A percentile compares a stretch with the other conserved stretches of the same genome.
Evolutionary conservation across 2,113 vertebrate genomes (phyloP).

Genomic region (Phylloscopus trochiloides): DNA sequence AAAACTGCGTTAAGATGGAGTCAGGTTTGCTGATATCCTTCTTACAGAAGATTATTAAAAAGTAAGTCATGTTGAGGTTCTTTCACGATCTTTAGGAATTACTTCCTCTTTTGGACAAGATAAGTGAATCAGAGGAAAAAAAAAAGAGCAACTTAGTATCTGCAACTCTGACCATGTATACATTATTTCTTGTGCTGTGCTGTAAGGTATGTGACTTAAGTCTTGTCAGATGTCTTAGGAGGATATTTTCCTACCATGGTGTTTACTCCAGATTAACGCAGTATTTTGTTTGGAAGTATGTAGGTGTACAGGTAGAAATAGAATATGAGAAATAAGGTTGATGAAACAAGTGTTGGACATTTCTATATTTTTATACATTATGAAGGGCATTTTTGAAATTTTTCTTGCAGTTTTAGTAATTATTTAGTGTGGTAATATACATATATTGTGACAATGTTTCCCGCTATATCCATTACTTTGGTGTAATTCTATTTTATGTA

Average conservation of each 20-base stretch:
- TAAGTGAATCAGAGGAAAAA: background rate
- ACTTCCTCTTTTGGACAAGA: conserved; percentile 7
- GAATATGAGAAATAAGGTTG: background rate
- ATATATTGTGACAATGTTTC: conserved; percentile 31
- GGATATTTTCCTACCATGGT: background rate
- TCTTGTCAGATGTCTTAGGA: background rate
- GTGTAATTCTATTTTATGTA: conserved; percentile 61
- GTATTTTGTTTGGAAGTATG: conserved; percentile 59
- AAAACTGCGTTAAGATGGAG: conserved; percentile 59
- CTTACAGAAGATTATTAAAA: background rate
- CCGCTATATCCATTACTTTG: conserved; percentile 23
- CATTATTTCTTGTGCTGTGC: background rate
- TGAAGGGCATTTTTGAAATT: conserved; percentile 59
- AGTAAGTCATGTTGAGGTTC: background rate
- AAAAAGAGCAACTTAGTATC: background rate
- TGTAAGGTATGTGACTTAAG: background rate
- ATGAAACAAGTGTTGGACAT: conserved; percentile 29
- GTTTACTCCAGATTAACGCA: conserved; percentile 61
- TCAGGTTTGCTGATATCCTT: conserved; percentile 24
- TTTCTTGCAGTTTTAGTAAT: conserved; percentile 43
- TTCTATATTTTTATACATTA: conserved; percentile 56
- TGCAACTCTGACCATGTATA: conserved; percentile 45
- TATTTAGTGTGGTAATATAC: conserved; percentile 46
- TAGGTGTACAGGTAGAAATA: background rate
- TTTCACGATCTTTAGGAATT: background rate